These are phyloP conservation scores for Ephestia elutella DNA, from an alignment of 1,140 invertebrate species.

Conservation along the genomic window DNA sequence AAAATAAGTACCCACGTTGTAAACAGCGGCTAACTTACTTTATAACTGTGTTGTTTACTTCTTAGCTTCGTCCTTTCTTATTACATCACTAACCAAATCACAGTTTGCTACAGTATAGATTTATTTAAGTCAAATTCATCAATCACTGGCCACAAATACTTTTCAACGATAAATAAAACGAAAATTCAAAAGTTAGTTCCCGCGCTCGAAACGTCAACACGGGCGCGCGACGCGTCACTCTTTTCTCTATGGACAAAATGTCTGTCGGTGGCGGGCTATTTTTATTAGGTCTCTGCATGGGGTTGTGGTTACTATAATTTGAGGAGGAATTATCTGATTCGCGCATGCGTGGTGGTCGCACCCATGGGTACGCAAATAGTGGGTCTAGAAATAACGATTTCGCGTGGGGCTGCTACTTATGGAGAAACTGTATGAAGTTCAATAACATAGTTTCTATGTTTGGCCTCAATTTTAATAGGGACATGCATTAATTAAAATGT, in stretches of 20 bases:
- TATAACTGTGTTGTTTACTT: too few species aligned
- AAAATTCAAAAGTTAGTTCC: conserved; percentile 12
- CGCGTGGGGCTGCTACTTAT: conserved; percentile 38
- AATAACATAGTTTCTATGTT: conserved; percentile 8
- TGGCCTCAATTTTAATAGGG: background rate
- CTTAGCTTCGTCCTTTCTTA: too few species aligned
- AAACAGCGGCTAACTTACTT: too few species aligned
- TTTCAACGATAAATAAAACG: background rate
- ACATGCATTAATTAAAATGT: background rate
- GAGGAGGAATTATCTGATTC: conserved; percentile 56
- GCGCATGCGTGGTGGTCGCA: conserved; percentile 66
- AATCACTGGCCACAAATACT: background rate
- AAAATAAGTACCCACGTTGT: too few species aligned
- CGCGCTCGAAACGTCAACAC: conserved; percentile 37
- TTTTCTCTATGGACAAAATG: conserved; percentile 54
- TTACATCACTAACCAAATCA: too few species aligned
- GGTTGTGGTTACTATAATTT: conserved; percentile 54
- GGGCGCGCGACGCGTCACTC: conserved; percentile 37
- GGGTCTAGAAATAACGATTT: conserved; percentile 46
- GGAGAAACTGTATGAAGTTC: conserved; percentile 19
- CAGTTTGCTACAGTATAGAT: too few species aligned
- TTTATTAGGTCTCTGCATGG: conserved; percentile 60
- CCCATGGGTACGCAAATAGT: conserved; percentile 46
- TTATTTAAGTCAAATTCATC: background rate
- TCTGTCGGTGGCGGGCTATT: conserved; percentile 40